phyloP scores from a whole-genome alignment of 2,113 vertebrate species.

The Micronycteris hirsuta region DNA sequence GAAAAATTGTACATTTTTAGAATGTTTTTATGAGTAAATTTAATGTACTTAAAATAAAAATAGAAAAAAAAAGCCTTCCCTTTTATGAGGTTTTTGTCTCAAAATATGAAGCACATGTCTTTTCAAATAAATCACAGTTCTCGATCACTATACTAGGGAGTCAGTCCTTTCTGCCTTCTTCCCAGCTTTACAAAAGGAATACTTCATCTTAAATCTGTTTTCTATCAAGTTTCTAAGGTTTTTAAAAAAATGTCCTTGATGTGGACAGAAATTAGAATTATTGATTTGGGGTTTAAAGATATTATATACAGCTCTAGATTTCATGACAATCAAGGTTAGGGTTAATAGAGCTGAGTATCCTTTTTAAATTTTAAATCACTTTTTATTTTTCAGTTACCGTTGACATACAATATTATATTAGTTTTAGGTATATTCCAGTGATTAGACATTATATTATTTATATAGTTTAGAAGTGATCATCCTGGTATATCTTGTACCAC shows the following conservation, averaged over 20 bases:
- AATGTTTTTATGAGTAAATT: slow-evolving; percentile 92
- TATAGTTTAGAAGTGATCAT: too few relatives aligned
- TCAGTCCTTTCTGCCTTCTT: background rate
- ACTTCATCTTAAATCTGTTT: background rate
- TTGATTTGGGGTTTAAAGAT: background rate
- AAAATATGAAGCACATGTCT: background rate
- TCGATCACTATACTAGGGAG: background rate
- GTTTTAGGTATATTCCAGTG: too few relatives aligned
- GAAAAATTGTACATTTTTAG: slow-evolving; percentile 91
- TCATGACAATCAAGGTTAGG: background rate
- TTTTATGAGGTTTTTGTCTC: background rate
- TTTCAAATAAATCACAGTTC: background rate
- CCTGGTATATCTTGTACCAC: too few relatives aligned
- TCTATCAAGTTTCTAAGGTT: background rate
- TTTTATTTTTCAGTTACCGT: too few relatives aligned
- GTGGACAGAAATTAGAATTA: background rate
- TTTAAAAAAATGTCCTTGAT: background rate
- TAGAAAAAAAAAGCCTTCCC: slow-evolving; percentile 53
- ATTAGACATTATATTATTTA: too few relatives aligned
- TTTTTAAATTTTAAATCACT: background rate
- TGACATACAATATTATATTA: too few relatives aligned
- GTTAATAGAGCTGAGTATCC: background rate
- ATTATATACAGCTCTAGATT: background rate
- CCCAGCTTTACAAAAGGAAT: background rate
- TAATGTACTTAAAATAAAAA: slow-evolving; percentile 90